Conservation (phyloP, 2,113 vertebrate genomes). For the Boulengeromyrus knoepffleri region DNA sequence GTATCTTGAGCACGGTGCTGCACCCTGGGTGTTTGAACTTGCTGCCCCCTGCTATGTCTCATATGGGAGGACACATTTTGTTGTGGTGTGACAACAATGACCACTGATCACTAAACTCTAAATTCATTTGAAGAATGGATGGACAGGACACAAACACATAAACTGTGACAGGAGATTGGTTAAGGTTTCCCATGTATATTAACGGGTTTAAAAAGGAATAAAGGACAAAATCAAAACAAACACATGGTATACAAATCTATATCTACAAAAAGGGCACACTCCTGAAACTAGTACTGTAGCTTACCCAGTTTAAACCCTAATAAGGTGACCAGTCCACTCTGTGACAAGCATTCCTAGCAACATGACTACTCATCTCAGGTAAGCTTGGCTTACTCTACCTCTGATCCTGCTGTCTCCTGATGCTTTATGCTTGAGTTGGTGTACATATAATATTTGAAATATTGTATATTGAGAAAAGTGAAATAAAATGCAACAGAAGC, state of each 20-base stretch:
- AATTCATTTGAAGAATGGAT: neutral
- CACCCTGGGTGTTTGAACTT: too few relatives aligned
- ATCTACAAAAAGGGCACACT: neutral
- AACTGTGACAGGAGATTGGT: neutral
- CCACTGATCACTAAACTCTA: too few relatives aligned
- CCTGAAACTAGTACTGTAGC: neutral
- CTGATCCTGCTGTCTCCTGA: neutral
- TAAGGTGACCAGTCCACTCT: neutral
- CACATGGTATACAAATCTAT: neutral
- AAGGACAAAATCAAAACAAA: neutral
- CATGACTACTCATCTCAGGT: neutral
- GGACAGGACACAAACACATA: neutral
- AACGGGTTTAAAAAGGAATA: neutral
- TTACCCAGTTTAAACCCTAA: neutral
- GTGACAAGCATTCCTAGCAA: neutral
- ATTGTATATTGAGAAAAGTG: neutral
- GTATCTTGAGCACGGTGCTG: too few relatives aligned
- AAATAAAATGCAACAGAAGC: neutral
- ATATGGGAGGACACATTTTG: too few relatives aligned
- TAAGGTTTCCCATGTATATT: neutral
- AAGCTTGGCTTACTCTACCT: neutral
- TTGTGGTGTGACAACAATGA: too few relatives aligned
- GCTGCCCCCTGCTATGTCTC: too few relatives aligned
- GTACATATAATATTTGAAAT: neutral
- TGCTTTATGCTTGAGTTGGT: neutral